phyloP scores from a whole-genome alignment of 1,140 invertebrate genomes.

The Stegodyphus mimosarum region DNA sequence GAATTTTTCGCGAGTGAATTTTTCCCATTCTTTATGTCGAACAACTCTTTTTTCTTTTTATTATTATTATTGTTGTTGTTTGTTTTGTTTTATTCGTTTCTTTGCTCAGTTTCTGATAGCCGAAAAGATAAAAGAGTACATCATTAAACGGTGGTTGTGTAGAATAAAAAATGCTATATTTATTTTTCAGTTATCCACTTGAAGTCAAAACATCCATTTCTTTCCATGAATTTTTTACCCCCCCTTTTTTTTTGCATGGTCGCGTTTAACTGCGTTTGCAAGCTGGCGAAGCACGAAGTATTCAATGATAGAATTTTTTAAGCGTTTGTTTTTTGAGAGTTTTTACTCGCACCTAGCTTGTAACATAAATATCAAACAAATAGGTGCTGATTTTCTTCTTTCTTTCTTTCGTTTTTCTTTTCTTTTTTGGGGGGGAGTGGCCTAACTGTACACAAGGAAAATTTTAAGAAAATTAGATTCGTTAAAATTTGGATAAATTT shows the following conservation, averaged over 20 bases:
- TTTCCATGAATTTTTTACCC: background rate
- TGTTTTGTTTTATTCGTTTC: constrained; percentile 28
- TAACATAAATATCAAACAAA: no score
- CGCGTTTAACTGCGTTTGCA: background rate
- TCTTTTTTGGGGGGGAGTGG: no score
- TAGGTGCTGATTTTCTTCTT: no score
- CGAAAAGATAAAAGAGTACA: background rate
- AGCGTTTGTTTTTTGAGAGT: background rate
- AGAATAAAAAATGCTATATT: background rate
- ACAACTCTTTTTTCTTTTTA: constrained; percentile 17
- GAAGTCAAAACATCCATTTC: background rate
- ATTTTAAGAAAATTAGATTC: no score
- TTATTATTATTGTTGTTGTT: no score
- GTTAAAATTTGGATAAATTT: no score
- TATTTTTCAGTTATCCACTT: background rate
- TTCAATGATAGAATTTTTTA: background rate
- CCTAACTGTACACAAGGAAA: no score
- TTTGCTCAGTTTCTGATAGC: constrained; percentile 6
- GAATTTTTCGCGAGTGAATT: no score
- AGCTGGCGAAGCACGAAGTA: background rate
- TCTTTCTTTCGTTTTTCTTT: no score
- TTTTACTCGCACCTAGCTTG: background rate
- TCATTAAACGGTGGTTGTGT: constrained; percentile 30
- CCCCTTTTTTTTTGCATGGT: background rate
- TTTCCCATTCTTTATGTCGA: background rate